phyloP scores from a whole-genome alignment of 1,140 invertebrate genomes.

The Pogonognathellus flavescens region DNA sequence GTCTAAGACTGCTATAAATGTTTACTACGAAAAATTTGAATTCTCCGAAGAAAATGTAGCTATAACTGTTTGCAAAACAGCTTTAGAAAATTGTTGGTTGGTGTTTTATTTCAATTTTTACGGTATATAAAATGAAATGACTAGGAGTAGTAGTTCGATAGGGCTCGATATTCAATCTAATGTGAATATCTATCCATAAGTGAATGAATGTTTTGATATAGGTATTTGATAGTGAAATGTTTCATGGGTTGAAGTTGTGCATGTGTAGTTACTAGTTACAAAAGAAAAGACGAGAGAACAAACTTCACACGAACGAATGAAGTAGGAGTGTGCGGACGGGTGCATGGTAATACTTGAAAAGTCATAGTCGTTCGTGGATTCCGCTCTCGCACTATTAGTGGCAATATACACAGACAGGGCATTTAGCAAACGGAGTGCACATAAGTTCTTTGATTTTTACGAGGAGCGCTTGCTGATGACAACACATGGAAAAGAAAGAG shows the following conservation, averaged over 20 bases:
- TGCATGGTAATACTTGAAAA: conserved; percentile 17
- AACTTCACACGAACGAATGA: conserved; percentile 8
- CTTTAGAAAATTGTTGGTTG: too few relatives aligned
- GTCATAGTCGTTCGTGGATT: background rate
- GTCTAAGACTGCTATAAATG: too few relatives aligned
- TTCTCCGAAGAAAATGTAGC: too few relatives aligned
- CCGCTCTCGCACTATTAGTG: background rate
- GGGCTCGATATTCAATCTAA: conserved; percentile 2
- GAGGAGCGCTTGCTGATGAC: conserved; percentile 59
- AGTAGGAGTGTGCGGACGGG: background rate
- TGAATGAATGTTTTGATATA: conserved; percentile 21
- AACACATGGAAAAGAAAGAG: conserved; percentile 65
- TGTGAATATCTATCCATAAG: conserved; percentile 43
- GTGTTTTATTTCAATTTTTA: too few relatives aligned
- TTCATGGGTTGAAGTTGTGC: background rate
- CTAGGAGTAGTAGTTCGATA: background rate
- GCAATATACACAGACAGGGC: conserved; percentile 21
- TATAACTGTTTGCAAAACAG: too few relatives aligned
- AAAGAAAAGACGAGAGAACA: background rate
- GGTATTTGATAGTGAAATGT: conserved; percentile 16
- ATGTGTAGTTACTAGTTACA: background rate
- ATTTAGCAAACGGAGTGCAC: conserved; percentile 34
- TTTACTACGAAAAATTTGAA: too few relatives aligned
- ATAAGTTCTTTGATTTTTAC: conserved; percentile 52
- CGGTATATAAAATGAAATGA: too few relatives aligned